phyloP scores from a whole-genome alignment of 1,140 invertebrate species.

The Microplitis demolitor region DNA sequence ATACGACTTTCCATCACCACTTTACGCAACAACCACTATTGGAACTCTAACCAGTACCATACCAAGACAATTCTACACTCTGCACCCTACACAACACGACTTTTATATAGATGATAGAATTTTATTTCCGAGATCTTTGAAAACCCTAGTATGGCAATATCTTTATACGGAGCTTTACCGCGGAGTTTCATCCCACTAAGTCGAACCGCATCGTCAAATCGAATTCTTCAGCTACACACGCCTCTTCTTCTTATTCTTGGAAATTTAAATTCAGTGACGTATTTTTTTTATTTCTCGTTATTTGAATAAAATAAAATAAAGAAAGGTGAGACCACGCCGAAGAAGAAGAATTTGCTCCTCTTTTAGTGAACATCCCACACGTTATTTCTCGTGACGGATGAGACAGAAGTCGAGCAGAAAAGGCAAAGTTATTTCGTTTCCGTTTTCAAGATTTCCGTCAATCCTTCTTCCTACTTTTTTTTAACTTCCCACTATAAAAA shows the following conservation, averaged over 20 bases:
- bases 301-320: not conserved
- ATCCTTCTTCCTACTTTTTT: not conserved
- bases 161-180: constrained; percentile 3
- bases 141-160: not conserved
- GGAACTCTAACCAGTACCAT: too few relatives aligned
- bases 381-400: not conserved
- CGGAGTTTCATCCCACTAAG: not conserved
- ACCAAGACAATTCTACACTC: too few relatives aligned
- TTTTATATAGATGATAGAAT: not conserved
- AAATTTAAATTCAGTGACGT: constrained; percentile 20
- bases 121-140: not conserved
- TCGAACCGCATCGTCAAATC: constrained; percentile 16
- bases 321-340: not conserved
- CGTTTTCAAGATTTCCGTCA: not conserved
- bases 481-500: not conserved
- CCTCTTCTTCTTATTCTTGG: too few relatives aligned
- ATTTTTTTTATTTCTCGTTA: not conserved
- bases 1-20: not conserved
- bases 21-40: too few relatives aligned
- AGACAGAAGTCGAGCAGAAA: not conserved
- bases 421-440: not conserved
- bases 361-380: not conserved
- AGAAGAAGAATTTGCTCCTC: not conserved
- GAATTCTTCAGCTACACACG: constrained; percentile 18
- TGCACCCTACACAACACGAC: not conserved